Evolutionary conservation across 1,140 invertebrate species (phyloP).

Genomic region (Philotrypesis tridentata): DNA sequence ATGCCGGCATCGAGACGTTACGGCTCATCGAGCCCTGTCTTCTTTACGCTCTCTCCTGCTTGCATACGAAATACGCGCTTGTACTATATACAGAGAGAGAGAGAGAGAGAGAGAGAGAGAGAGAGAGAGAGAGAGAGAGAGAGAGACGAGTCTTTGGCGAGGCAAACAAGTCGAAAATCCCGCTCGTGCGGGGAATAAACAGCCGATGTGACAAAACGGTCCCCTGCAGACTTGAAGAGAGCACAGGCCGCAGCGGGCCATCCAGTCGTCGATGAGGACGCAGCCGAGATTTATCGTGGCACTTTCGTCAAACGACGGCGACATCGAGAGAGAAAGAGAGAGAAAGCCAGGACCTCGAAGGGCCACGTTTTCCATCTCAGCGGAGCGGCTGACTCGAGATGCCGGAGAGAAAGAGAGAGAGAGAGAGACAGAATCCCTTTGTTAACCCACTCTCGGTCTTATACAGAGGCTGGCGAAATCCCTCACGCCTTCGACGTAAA

Average conservation of each 20-base stretch:
- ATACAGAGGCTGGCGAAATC: background rate
- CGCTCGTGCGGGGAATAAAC: conserved; percentile 20
- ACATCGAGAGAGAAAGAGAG: no score
- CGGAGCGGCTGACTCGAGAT: background rate
- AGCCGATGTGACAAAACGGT: conserved; percentile 45
- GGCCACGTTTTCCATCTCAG: background rate
- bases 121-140: no score
- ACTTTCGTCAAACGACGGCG: conserved; percentile 32
- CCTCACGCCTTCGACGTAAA: conserved; percentile 46
- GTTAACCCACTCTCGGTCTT: conserved; percentile 43
- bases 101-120: no score
- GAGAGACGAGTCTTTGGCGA: no score
- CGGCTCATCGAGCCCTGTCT: conserved; percentile 50
- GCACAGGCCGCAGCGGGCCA: background rate
- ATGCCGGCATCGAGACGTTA: conserved; percentile 46
- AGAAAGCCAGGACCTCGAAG: conserved; percentile 1
- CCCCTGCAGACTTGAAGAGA: conserved; percentile 46
- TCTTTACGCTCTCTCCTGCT: conserved; percentile 36
- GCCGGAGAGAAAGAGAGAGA: no score
- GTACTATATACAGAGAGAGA: no score
- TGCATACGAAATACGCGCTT: conserved; percentile 42
- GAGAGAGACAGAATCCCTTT: conserved; percentile 43
- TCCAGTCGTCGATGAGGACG: background rate
- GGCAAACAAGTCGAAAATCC: conserved; percentile 29
- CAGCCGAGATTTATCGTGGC: conserved; percentile 40